These are phyloP conservation scores for Caenorhabditis sulstoni DNA, from an alignment of 2,888 invertebrate species.

Conservation along the genomic window DNA sequence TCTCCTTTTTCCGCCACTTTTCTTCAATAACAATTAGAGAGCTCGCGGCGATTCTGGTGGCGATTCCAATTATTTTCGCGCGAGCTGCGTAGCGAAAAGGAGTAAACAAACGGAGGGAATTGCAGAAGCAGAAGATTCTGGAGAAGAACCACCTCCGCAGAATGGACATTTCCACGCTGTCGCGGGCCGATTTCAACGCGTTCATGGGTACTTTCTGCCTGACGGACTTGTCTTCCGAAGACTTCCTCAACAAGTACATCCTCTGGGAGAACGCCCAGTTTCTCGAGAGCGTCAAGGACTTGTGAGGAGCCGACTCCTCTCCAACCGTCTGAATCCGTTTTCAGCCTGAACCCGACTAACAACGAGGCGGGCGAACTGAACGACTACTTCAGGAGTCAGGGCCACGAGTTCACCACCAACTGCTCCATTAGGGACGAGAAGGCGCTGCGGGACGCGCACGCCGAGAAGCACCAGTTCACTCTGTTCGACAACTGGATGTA, in stretches of 20 bases:
- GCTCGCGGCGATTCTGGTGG: background rate
- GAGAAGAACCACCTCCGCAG: background rate
- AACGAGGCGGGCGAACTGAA: background rate
- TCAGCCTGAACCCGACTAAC: conserved; percentile 25
- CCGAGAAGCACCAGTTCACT: background rate
- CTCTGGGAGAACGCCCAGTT: conserved; percentile 50
- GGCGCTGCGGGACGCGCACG: conserved; percentile 6
- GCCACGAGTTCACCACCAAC: conserved; percentile 20
- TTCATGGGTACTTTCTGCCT: conserved; percentile 28
- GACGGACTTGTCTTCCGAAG: background rate
- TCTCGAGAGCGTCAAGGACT: conserved; percentile 21
- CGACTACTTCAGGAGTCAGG: conserved; percentile 10
- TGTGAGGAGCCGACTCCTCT: conserved; percentile 24
- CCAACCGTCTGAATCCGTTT: background rate
- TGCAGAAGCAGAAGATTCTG: conserved; percentile 16
- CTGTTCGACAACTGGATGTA: conserved; percentile 45
- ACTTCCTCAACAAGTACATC: conserved; percentile 38
- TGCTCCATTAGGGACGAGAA: conserved; percentile 37
- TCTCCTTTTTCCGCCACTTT: background rate
- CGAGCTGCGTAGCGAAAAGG: background rate
- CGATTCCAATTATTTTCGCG: conserved; percentile 7
- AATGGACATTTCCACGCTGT: conserved; percentile 25
- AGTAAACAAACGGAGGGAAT: background rate
- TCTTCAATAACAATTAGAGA: conserved; percentile 23
- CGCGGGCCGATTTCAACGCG: conserved; percentile 10